These are phyloP conservation scores for Dasypus novemcinctus DNA, from an alignment of 2,113 vertebrate genomes.

Conservation along the genomic window DNA sequence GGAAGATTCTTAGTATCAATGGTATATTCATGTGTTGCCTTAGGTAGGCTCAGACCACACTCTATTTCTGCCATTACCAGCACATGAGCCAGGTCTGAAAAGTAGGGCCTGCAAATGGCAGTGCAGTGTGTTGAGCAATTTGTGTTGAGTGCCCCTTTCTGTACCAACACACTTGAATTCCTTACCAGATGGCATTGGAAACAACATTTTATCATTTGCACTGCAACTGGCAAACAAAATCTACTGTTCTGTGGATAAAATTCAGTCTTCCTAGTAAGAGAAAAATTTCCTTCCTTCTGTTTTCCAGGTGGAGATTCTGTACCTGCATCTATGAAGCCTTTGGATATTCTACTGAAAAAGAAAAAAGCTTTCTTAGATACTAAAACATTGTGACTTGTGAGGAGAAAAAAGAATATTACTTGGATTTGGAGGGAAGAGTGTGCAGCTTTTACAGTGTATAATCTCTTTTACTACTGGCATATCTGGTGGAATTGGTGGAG, in stretches of 20 bases:
- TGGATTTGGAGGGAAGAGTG: slow-evolving; percentile 96
- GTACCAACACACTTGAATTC: slow-evolving; percentile 19
- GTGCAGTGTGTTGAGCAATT: not conserved
- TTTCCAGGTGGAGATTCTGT: slow-evolving; percentile 24
- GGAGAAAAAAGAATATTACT: slow-evolving; percentile 84
- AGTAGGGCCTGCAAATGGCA: slow-evolving; percentile 17
- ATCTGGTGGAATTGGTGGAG: slow-evolving; percentile 90
- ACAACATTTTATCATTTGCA: not conserved
- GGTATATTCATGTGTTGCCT: not conserved
- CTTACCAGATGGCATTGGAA: not conserved
- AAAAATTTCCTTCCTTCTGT: slow-evolving; percentile 26
- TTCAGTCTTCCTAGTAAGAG: slow-evolving; percentile 6
- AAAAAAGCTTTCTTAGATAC: slow-evolving; percentile 22
- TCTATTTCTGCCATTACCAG: not conserved
- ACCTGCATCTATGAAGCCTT: not conserved
- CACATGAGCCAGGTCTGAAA: not conserved
- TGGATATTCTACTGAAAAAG: slow-evolving; percentile 45
- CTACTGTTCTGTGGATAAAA: slow-evolving; percentile 2
- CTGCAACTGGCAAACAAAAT: slow-evolving; percentile 22
- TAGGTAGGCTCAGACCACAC: not conserved
- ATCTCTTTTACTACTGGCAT: slow-evolving; percentile 94
- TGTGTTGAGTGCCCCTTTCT: slow-evolving; percentile 1
- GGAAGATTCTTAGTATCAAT: not conserved
- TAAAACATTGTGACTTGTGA: not conserved
- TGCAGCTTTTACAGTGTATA: slow-evolving; percentile 98